Conservation (phyloP, 2,888 invertebrate genomes). For the Pecten maximus region DNA sequence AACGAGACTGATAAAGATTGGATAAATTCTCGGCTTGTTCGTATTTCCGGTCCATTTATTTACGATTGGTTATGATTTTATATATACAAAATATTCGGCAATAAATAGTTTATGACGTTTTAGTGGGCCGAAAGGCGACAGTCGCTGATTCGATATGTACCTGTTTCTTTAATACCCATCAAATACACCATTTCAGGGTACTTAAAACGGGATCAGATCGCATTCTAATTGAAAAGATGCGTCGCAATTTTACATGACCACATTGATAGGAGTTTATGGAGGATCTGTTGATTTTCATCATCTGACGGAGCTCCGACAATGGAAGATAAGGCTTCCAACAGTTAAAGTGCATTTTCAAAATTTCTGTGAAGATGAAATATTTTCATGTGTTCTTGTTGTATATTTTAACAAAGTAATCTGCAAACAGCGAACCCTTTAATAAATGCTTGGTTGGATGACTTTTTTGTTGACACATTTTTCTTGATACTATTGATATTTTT, state of each 20-base stretch:
- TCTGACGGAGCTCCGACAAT: not conserved
- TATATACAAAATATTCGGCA: constrained; percentile 26
- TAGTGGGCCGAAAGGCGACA: not conserved
- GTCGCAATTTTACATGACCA: constrained; percentile 5
- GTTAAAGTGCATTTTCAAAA: not conserved
- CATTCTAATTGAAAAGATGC: not conserved
- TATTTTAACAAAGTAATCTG: too few species aligned
- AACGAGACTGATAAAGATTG: not conserved
- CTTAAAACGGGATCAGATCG: constrained; percentile 12
- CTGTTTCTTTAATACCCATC: not conserved
- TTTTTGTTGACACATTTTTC: too few species aligned
- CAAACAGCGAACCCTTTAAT: too few species aligned
- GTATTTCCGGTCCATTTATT: constrained; percentile 13
- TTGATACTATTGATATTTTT: too few species aligned
- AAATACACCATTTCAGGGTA: constrained; percentile 16
- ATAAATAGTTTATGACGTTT: constrained; percentile 30
- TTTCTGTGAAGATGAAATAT: not conserved
- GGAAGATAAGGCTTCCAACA: not conserved
- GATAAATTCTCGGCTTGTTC: not conserved
- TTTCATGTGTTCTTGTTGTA: too few species aligned
- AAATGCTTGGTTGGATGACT: too few species aligned
- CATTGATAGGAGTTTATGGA: not conserved
- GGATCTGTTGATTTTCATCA: not conserved
- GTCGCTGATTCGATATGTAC: constrained; percentile 18
- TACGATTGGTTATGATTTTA: constrained; percentile 13